These are phyloP conservation scores for Mus spicilegus DNA, from an alignment of 2,113 vertebrate species.

Conservation along the genomic window DNA sequence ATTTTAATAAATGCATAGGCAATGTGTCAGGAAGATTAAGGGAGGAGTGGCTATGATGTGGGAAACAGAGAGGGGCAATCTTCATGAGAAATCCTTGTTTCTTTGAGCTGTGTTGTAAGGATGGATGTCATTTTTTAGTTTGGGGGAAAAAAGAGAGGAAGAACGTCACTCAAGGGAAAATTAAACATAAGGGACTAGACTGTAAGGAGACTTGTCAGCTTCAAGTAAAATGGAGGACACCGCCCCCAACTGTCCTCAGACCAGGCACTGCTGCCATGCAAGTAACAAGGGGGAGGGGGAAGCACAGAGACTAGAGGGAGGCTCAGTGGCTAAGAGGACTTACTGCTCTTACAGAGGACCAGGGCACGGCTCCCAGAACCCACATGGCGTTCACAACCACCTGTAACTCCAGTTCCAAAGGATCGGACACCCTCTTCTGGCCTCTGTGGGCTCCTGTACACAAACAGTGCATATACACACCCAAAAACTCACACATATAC, in stretches of 20 bases:
- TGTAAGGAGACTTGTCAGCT: not conserved
- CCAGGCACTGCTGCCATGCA: not conserved
- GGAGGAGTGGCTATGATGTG: not conserved
- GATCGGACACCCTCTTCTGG: not conserved
- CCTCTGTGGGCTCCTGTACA: not conserved
- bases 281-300: not conserved
- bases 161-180: not conserved
- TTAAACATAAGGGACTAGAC: not conserved
- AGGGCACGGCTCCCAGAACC: not conserved
- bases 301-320: not conserved
- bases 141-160: not conserved
- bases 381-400: not conserved
- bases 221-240: not conserved
- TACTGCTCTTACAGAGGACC: not conserved
- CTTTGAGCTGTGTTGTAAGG: not conserved
- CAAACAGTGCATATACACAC: not conserved
- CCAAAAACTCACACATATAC: too few relatives aligned
- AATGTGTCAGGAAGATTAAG: not conserved
- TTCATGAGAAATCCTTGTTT: not conserved
- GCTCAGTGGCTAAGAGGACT: not conserved
- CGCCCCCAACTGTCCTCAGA: not conserved
- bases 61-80: not conserved
- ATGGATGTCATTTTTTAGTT: not conserved
- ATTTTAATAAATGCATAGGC: not conserved
- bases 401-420: not conserved